Conservation (phyloP, 1,140 invertebrate species). For the Hyphantria cunea region DNA sequence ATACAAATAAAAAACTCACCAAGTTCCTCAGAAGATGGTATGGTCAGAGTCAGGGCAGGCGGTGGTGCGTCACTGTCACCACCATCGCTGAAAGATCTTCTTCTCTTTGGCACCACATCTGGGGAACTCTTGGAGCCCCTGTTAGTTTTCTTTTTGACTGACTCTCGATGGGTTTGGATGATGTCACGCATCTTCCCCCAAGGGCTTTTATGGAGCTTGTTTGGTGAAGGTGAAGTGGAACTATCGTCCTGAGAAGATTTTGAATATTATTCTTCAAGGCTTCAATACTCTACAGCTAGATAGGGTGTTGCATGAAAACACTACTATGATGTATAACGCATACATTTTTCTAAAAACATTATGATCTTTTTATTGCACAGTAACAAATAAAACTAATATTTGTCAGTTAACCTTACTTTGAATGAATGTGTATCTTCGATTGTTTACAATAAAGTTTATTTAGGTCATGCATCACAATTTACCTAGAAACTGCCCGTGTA, state of each 20-base stretch:
- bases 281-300: no score
- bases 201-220: slow-evolving; percentile 83
- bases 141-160: slow-evolving; percentile 82
- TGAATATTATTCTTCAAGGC: neutral
- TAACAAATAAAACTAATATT: no score
- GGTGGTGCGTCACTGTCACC: slow-evolving; percentile 69
- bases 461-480: no score
- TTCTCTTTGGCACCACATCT: slow-evolving; percentile 71
- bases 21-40: slow-evolving; percentile 83
- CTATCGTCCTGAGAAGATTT: slow-evolving; percentile 62
- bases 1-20: slow-evolving; percentile 42
- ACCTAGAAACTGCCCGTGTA: no score
- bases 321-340: no score
- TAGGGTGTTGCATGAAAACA: no score
- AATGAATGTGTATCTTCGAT: no score
- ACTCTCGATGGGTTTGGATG: slow-evolving; percentile 86
- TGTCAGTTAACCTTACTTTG: no score
- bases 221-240: slow-evolving; percentile 73
- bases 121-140: slow-evolving; percentile 58
- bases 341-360: no score
- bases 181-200: slow-evolving; percentile 89
- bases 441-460: no score
- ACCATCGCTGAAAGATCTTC: slow-evolving; percentile 80
- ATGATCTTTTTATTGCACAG: no score
- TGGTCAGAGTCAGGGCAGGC: slow-evolving; percentile 82